Percentiles rank a stretch among this genome's conserved stretches.
phyloP scores from a whole-genome alignment of 2,888 invertebrate species.

The Odontothrips loti region DNA sequence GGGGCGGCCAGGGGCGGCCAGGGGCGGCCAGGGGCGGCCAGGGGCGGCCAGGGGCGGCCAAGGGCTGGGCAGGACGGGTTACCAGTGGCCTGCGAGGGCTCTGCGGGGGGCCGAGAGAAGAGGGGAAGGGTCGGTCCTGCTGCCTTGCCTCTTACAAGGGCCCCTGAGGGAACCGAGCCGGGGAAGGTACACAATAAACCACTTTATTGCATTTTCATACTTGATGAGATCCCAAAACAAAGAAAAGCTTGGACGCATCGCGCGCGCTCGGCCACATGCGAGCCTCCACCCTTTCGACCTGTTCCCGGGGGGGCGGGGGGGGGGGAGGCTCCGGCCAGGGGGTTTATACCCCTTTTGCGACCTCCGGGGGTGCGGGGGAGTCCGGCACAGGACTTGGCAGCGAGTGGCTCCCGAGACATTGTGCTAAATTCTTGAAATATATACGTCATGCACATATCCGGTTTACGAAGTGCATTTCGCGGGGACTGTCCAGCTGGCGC shows the following conservation, averaged over 20 bases:
- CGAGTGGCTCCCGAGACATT: background rate
- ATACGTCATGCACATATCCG: background rate
- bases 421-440: background rate
- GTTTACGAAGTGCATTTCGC: background rate
- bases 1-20: too few relatives aligned
- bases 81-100: too few relatives aligned
- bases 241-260: conserved; percentile 22
- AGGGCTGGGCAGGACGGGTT: too few relatives aligned
- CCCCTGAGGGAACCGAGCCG: background rate
- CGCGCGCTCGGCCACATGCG: background rate
- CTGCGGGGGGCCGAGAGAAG: too few relatives aligned
- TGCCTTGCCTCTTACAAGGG: conserved; percentile 2
- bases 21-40: too few relatives aligned
- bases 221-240: conserved; percentile 25
- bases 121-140: too few relatives aligned
- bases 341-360: background rate
- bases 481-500: too few relatives aligned
- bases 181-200: conserved; percentile 16
- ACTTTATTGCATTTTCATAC: conserved; percentile 27
- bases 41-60: too few relatives aligned
- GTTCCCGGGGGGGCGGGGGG: background rate
- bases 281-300: background rate
- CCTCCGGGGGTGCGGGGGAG: background rate
- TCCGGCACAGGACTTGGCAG: background rate
- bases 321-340: background rate